Conservation (phyloP, 2,888 invertebrate genomes). For the Phalangium opilio region DNA sequence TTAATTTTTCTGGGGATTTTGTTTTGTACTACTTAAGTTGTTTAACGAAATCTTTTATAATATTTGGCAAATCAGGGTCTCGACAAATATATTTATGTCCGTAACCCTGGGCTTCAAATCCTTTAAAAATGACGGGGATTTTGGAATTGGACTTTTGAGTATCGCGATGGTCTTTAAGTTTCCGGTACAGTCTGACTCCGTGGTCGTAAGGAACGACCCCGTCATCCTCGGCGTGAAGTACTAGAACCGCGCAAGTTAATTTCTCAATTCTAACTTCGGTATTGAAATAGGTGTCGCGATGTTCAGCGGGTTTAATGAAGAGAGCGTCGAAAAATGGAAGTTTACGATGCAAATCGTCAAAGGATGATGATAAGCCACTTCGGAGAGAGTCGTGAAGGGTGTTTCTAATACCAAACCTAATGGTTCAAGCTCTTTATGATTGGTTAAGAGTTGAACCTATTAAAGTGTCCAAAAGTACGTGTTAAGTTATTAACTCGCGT, state of each 20-base stretch:
- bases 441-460: too few relatives aligned
- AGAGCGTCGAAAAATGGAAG: constrained; percentile 68
- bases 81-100: constrained; percentile 76
- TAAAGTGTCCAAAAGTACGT: constrained; percentile 29
- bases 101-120: constrained; percentile 33
- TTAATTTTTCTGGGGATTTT: too few relatives aligned
- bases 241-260: constrained; percentile 54
- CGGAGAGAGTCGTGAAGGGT: constrained; percentile 80
- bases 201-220: constrained; percentile 62
- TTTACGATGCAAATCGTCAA: constrained; percentile 58
- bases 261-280: constrained; percentile 23
- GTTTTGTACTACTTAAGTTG: too few relatives aligned
- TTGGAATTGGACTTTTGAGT: constrained; percentile 61
- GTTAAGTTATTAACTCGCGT: too few relatives aligned
- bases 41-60: constrained; percentile 33
- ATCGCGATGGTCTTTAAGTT: constrained; percentile 26
- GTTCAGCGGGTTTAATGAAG: constrained; percentile 50
- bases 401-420: constrained; percentile 70
- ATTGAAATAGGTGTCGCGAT: constrained; percentile 29
- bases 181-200: constrained; percentile 49
- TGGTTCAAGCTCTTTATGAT: constrained; percentile 24
- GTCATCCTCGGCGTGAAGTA: constrained; percentile 85
- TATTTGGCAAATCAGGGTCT: constrained; percentile 50
- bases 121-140: constrained; percentile 22
- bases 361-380: constrained; percentile 71